These are phyloP conservation scores for Seriola aureovittata DNA, from an alignment of 2,113 vertebrate genomes.

Conservation along the genomic window DNA sequence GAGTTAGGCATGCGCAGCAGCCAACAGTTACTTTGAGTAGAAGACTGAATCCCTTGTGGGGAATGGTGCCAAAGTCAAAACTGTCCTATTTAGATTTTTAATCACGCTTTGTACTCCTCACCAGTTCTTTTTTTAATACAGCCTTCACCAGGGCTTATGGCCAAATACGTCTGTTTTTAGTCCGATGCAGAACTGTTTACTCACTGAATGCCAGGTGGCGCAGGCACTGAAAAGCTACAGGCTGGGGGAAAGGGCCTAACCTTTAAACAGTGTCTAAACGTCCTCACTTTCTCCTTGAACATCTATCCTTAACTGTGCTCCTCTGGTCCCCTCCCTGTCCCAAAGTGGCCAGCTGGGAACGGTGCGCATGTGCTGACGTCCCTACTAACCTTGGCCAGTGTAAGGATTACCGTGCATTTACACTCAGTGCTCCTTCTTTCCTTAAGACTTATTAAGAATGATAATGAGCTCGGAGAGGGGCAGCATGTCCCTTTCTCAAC, in stretches of 20 bases:
- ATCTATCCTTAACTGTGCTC: conserved; percentile 77
- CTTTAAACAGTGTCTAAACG: conserved; percentile 69
- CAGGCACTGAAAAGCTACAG: conserved; percentile 56
- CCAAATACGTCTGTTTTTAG: conserved; percentile 51
- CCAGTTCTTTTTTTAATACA: conserved; percentile 9
- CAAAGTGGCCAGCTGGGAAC: conserved; percentile 81
- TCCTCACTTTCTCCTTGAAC: conserved; percentile 78
- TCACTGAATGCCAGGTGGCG: conserved; percentile 69
- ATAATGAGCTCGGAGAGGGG: conserved; percentile 99
- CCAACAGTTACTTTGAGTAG: conserved; percentile 58
- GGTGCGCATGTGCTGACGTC: conserved; percentile 90
- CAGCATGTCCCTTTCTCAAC: conserved; percentile 90
- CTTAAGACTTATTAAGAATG: conserved; percentile 99
- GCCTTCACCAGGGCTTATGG: not conserved
- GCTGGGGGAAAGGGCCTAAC: conserved; percentile 69
- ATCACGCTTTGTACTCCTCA: conserved; percentile 36
- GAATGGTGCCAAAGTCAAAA: conserved; percentile 27
- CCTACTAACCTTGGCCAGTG: conserved; percentile 98
- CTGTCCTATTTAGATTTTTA: conserved; percentile 39
- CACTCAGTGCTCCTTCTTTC: conserved; percentile 98
- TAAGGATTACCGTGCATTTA: conserved; percentile 99
- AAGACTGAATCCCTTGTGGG: conserved; percentile 31
- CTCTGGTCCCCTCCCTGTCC: conserved; percentile 73
- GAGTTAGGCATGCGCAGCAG: conserved; percentile 55
- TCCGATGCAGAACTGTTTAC: conserved; percentile 61